Percentiles rank a stretch among this genome's conserved stretches.
Conservation (phyloP, 2,797 vertebrate species). For the Xenops minutus region DNA sequence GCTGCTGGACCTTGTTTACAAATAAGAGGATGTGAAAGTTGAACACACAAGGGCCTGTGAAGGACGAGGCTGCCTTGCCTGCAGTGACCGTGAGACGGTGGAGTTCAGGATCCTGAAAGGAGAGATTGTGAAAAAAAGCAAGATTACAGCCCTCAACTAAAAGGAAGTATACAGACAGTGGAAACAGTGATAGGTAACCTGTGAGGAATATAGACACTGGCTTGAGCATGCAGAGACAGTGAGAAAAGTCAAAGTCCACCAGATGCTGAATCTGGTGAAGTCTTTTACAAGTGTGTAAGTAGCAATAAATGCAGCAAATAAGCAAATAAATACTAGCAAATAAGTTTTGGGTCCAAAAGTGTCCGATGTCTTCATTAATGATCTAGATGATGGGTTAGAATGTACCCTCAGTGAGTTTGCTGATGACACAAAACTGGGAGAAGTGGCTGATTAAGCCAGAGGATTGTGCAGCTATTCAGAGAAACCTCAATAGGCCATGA, state of each 20-base stretch:
- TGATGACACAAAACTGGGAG: neutral
- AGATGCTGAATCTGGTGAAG: neutral
- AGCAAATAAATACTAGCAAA: neutral
- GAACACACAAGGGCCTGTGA: neutral
- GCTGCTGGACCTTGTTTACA: neutral
- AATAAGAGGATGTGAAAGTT: neutral
- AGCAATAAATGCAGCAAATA: neutral
- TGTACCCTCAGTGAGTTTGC: neutral
- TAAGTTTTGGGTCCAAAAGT: neutral
- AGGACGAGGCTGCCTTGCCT: neutral
- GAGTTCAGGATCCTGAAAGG: neutral
- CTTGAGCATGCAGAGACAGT: neutral
- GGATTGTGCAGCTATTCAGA: neutral
- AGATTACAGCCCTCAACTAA: neutral
- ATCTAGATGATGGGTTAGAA: neutral
- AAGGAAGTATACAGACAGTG: neutral
- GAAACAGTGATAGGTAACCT: neutral
- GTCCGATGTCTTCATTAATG: neutral
- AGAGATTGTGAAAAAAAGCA: neutral
- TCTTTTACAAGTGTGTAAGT: neutral
- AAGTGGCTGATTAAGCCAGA: neutral
- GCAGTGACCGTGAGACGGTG: neutral
- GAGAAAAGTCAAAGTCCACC: neutral
- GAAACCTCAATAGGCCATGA: neutral
- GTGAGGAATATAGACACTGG: neutral